These are phyloP conservation scores for Rhinophrynus dorsalis DNA, from an alignment of 2,797 vertebrate species.

Conservation along the genomic window DNA sequence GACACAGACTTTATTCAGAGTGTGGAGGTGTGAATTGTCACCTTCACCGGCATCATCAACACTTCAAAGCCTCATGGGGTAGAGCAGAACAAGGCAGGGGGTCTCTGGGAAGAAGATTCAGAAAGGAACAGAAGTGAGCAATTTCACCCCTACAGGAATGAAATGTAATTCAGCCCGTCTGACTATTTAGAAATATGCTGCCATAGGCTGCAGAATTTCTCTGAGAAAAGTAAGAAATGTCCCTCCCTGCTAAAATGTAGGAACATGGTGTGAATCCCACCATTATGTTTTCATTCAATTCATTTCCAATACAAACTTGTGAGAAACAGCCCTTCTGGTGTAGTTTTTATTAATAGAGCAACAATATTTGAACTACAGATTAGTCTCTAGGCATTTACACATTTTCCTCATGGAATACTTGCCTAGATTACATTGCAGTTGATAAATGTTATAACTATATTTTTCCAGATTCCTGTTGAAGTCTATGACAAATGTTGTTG, in stretches of 20 bases:
- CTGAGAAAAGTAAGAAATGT: constrained; percentile 42
- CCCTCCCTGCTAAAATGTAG: constrained; percentile 20
- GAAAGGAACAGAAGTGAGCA: constrained; percentile 14
- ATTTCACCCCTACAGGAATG: constrained; percentile 40
- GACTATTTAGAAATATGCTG: constrained; percentile 30
- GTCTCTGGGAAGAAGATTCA: constrained; percentile 66
- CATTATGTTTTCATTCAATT: constrained; percentile 12
- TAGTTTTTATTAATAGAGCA: not conserved
- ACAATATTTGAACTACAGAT: constrained; percentile 6
- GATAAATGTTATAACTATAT: no score
- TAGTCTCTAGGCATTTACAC: no score
- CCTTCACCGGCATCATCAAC: constrained; percentile 58
- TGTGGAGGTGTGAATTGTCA: constrained; percentile 67
- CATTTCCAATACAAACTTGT: not conserved
- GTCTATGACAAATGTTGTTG: no score
- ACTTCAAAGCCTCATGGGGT: constrained; percentile 69
- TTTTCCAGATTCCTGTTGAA: no score
- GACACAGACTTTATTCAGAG: constrained; percentile 72
- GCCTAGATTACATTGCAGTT: no score
- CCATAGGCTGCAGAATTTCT: constrained; percentile 25
- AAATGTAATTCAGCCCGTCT: constrained; percentile 31
- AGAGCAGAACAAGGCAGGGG: constrained; percentile 52
- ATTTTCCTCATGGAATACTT: no score
- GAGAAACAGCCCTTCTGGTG: constrained; percentile 14
- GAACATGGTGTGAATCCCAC: constrained; percentile 6